These are phyloP conservation scores for Corythoichthys intestinalis DNA, from an alignment of 2,113 vertebrate genomes.

Conservation along the genomic window DNA sequence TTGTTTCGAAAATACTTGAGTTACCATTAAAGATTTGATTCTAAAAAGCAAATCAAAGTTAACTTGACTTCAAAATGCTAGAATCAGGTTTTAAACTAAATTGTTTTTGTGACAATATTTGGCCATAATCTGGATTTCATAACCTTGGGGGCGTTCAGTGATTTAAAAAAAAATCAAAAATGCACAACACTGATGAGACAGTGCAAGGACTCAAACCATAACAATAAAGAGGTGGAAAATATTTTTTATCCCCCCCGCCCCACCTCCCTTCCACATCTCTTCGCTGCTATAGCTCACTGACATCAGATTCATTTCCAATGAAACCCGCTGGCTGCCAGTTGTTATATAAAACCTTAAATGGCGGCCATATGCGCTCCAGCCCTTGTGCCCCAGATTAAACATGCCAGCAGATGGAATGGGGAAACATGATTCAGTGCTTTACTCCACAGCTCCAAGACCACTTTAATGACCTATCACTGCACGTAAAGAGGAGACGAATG, in stretches of 20 bases:
- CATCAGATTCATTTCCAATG: constrained; percentile 32
- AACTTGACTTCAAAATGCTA: too few relatives aligned
- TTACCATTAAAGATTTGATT: too few relatives aligned
- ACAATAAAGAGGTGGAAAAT: background rate
- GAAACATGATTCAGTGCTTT: constrained; percentile 65
- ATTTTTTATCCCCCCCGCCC: background rate
- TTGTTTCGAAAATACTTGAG: too few relatives aligned
- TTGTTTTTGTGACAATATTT: too few relatives aligned
- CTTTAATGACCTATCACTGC: constrained; percentile 68
- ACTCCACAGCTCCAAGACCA: constrained; percentile 60
- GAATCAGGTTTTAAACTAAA: too few relatives aligned
- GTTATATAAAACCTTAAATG: constrained; percentile 57
- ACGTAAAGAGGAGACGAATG: constrained; percentile 64
- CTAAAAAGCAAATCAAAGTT: too few relatives aligned
- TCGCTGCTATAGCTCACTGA: constrained; percentile 6
- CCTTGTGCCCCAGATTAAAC: constrained; percentile 61
- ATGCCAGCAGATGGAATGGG: constrained; percentile 64
- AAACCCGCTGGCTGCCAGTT: constrained; percentile 46
- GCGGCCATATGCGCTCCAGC: constrained; percentile 50
- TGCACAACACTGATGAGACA: too few relatives aligned
- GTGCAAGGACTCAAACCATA: background rate
- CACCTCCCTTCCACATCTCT: background rate
- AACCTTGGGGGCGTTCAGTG: too few relatives aligned
- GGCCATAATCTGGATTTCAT: too few relatives aligned
- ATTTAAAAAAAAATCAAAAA: too few relatives aligned